A percentile compares a stretch with the other conserved stretches of the same genome.
Evolutionary conservation across 2,888 invertebrate genomes (phyloP).

Genomic region (Helobdella robusta): DNA sequence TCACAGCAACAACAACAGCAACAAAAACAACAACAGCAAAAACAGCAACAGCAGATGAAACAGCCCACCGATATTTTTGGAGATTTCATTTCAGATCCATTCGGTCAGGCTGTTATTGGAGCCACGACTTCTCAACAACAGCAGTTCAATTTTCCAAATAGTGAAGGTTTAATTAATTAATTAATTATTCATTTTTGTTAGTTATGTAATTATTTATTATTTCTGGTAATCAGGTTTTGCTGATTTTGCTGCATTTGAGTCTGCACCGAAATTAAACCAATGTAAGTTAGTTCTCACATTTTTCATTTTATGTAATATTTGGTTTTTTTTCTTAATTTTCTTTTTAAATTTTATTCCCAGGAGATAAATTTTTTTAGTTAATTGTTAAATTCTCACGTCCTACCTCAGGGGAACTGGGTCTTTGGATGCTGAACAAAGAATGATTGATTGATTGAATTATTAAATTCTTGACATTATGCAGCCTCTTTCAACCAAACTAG

Average conservation of each 20-base stretch:
- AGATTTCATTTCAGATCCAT: constrained; percentile 47
- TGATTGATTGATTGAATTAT: no score
- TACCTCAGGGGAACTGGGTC: no score
- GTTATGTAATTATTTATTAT: not conserved
- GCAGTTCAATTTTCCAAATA: not conserved
- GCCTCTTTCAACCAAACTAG: no score
- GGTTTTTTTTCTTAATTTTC: not conserved
- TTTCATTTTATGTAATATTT: no score
- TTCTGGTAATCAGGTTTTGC: constrained; percentile 43
- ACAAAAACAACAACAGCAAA: not conserved
- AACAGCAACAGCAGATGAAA: constrained; percentile 23
- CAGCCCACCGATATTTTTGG: constrained; percentile 43
- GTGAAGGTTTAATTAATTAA: not conserved
- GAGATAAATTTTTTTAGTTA: no score
- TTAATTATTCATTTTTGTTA: constrained; percentile 31
- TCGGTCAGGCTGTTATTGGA: constrained; percentile 41
- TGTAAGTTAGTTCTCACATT: no score
- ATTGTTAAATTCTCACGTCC: no score
- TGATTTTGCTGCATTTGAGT: constrained; percentile 45
- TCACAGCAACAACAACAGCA: constrained; percentile 41
- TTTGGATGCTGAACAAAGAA: no score
- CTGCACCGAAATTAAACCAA: constrained; percentile 14
- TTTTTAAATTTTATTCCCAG: constrained; percentile 10
- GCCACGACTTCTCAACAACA: constrained; percentile 34
- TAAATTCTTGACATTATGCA: no score